Conservation (phyloP, 1,140 invertebrate genomes). For the Ctenoplectra terminalis region DNA sequence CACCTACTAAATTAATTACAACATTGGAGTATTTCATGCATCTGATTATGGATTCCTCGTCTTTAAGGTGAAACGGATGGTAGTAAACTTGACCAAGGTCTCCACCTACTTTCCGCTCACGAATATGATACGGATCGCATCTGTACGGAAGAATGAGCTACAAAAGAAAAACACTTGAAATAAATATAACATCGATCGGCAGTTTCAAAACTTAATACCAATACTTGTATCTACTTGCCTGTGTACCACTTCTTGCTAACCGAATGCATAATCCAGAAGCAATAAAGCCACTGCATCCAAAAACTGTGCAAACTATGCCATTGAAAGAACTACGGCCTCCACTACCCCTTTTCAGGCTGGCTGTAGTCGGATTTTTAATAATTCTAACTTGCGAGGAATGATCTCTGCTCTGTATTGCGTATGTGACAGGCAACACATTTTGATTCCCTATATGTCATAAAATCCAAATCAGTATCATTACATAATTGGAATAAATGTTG, state of each 20-base stretch:
- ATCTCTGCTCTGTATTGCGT: conserved; percentile 69
- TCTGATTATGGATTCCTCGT: conserved; percentile 94
- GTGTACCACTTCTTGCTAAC: conserved; percentile 93
- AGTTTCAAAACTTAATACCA: neutral
- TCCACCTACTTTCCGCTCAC: conserved; percentile 91
- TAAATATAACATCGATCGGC: neutral
- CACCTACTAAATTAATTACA: conserved; percentile 97
- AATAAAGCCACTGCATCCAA: conserved; percentile 95
- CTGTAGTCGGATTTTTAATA: conserved; percentile 84
- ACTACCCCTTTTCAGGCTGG: conserved; percentile 91
- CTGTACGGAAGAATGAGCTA: conserved; percentile 97
- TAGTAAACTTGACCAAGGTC: conserved; percentile 98
- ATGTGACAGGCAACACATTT: conserved; percentile 48
- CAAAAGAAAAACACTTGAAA: conserved; percentile 74
- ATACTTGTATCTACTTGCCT: conserved; percentile 83
- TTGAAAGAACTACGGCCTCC: conserved; percentile 98
- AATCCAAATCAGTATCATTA: conserved; percentile 46
- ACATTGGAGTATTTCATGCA: conserved; percentile 98
- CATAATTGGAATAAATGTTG: conserved; percentile 24
- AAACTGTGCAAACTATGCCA: conserved; percentile 98
- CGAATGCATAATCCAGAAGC: conserved; percentile 93
- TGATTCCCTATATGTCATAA: conserved; percentile 66
- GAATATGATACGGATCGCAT: conserved; percentile 91
- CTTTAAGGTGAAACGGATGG: conserved; percentile 91
- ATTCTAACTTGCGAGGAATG: conserved; percentile 74